Conservation (phyloP, 1,140 invertebrate species). For the Prorops nasuta region DNA sequence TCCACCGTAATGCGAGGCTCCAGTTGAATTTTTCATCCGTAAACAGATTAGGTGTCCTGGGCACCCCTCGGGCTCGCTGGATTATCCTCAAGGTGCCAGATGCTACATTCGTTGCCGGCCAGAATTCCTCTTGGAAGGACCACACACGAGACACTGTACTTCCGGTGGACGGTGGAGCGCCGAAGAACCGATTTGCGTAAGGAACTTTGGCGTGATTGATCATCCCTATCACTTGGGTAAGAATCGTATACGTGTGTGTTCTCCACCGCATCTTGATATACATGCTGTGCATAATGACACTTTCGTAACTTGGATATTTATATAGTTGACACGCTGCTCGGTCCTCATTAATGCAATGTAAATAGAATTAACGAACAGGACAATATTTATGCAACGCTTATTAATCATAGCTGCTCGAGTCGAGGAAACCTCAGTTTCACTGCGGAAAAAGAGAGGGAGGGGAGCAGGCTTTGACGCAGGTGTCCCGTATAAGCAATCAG, state of each 20-base stretch:
- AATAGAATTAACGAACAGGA: conserved; percentile 25
- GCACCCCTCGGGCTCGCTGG: conserved; percentile 35
- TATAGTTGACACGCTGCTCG: too few relatives aligned
- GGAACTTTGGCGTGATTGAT: conserved; percentile 23
- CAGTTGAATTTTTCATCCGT: conserved; percentile 9
- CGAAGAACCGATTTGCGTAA: conserved; percentile 50
- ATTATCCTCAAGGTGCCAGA: conserved; percentile 53
- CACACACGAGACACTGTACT: conserved; percentile 54
- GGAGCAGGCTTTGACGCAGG: too few relatives aligned
- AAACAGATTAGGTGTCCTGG: conserved; percentile 45
- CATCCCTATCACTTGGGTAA: conserved; percentile 34
- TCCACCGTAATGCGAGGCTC: conserved; percentile 42
- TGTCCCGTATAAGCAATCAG: too few relatives aligned
- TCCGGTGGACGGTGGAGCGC: conserved; percentile 57
- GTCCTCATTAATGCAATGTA: too few relatives aligned
- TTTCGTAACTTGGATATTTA: too few relatives aligned
- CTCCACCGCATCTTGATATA: background rate
- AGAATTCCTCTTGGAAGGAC: conserved; percentile 57
- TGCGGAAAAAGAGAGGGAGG: too few relatives aligned
- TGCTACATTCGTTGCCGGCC: conserved; percentile 61
- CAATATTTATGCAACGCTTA: too few relatives aligned
- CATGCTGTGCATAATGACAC: too few relatives aligned
- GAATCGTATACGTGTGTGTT: conserved; percentile 10
- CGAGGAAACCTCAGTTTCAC: too few relatives aligned
- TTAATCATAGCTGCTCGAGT: too few relatives aligned